Percentiles rank a stretch among this genome's conserved stretches.
Conservation (phyloP, 2,797 vertebrate species). For the Neosalanx taihuensis region DNA sequence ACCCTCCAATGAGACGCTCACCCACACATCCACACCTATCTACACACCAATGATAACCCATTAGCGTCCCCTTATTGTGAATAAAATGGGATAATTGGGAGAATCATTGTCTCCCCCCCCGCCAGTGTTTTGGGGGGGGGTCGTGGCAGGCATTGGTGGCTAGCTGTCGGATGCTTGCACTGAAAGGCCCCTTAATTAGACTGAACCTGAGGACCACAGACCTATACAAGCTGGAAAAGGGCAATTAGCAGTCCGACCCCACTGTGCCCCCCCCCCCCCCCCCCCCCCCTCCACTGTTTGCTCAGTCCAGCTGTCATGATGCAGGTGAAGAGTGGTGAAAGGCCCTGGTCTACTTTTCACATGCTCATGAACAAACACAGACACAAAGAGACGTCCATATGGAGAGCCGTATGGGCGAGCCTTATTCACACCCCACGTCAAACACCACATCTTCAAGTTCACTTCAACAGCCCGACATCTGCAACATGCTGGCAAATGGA, state of each 20-base stretch:
- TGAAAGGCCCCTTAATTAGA: slow-evolving; percentile 83
- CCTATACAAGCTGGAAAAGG: slow-evolving; percentile 72
- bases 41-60: slow-evolving; percentile 64
- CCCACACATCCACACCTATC: slow-evolving; percentile 13
- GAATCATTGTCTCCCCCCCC: slow-evolving; percentile 68
- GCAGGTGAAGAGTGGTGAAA: slow-evolving; percentile 71
- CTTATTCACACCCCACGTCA: slow-evolving; percentile 14
- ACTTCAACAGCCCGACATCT: slow-evolving; percentile 31
- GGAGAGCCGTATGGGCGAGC: slow-evolving; percentile 44
- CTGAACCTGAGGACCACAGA: slow-evolving; percentile 74
- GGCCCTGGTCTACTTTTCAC: slow-evolving; percentile 32
- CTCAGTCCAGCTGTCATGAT: slow-evolving; percentile 76
- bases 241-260: slow-evolving; percentile 67
- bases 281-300: slow-evolving; percentile 29
- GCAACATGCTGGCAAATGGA: slow-evolving; percentile 45
- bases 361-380: background rate
- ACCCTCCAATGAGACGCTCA: background rate
- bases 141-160: slow-evolving; percentile 75
- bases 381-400: slow-evolving; percentile 47
- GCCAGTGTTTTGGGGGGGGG: slow-evolving; percentile 56
- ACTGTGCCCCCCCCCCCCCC: background rate
- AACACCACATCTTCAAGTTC: slow-evolving; percentile 22
- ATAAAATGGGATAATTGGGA: slow-evolving; percentile 72
- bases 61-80: slow-evolving; percentile 57
- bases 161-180: slow-evolving; percentile 76